Evolutionary conservation across 2,797 vertebrate species (phyloP).

Genomic region (Sebastes iracundus): DNA sequence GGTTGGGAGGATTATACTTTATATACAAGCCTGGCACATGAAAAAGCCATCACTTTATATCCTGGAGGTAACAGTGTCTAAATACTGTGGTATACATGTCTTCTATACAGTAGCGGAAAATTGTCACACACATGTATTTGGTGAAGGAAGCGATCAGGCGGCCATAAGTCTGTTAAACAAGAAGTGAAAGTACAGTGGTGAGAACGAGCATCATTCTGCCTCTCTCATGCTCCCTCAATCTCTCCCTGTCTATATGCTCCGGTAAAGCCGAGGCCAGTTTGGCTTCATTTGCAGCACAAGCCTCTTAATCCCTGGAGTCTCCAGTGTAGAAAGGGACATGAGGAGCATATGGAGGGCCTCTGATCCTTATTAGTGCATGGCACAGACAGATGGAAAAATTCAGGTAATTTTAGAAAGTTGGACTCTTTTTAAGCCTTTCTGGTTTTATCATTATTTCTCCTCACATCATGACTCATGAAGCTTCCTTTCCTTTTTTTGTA

Average conservation of each 20-base stretch:
- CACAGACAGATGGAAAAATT: slow-evolving; percentile 63
- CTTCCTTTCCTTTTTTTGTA: slow-evolving; percentile 4
- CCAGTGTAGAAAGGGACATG: slow-evolving; percentile 74
- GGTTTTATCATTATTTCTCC: slow-evolving; percentile 65
- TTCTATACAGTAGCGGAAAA: neutral
- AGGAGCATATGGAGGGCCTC: slow-evolving; percentile 65
- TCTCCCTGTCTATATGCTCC: slow-evolving; percentile 39
- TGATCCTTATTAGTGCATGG: slow-evolving; percentile 77
- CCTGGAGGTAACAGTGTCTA: neutral
- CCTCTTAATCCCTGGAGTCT: slow-evolving; percentile 78
- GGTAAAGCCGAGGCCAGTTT: slow-evolving; percentile 68
- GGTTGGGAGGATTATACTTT: slow-evolving; percentile 30
- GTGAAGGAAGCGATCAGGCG: neutral
- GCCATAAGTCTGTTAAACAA: slow-evolving; percentile 22
- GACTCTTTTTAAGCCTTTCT: slow-evolving; percentile 64
- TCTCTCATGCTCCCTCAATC: slow-evolving; percentile 16
- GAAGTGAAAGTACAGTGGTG: slow-evolving; percentile 25
- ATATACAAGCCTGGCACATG: neutral
- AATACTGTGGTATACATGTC: neutral
- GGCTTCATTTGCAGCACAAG: slow-evolving; percentile 74
- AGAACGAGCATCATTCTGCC: slow-evolving; percentile 20
- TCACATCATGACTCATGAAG: slow-evolving; percentile 44
- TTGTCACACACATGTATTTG: neutral
- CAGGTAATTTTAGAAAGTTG: slow-evolving; percentile 71
- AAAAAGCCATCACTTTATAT: slow-evolving; percentile 4